Percentiles rank a stretch among this genome's conserved stretches.
Evolutionary conservation across 2,888 invertebrate species (phyloP).

Genomic region (Stenodema calcarata): DNA sequence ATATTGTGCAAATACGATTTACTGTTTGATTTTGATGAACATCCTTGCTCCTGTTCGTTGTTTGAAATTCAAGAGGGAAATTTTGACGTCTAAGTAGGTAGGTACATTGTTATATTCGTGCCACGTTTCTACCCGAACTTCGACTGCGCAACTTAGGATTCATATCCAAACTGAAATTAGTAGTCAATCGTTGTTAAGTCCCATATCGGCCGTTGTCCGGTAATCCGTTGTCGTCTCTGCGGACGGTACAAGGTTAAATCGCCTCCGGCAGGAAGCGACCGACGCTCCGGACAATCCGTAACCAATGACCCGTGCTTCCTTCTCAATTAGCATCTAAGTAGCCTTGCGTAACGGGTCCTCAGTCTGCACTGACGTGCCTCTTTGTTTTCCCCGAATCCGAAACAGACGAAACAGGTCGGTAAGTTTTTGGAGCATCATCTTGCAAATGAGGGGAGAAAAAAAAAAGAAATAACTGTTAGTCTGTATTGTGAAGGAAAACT

Average conservation of each 20-base stretch:
- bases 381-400: neutral
- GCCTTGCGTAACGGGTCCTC: conserved; percentile 2
- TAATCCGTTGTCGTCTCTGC: neutral
- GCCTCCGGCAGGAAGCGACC: neutral
- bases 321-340: conserved; percentile 9
- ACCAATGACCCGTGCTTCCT: conserved; percentile 15
- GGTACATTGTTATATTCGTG: too few species aligned
- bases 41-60: too few species aligned
- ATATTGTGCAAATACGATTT: too few species aligned
- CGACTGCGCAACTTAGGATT: too few species aligned
- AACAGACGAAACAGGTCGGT: neutral
- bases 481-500: neutral
- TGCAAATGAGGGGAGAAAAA: neutral
- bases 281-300: conserved; percentile 1
- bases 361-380: neutral
- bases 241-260: neutral
- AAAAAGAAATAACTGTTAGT: neutral
- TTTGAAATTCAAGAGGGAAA: too few species aligned
- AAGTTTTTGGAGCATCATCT: neutral
- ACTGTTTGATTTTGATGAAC: too few species aligned
- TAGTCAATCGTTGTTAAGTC: neutral
- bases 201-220: neutral
- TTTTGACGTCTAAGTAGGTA: too few species aligned
- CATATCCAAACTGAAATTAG: neutral
- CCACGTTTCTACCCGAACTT: too few species aligned